Conservation (phyloP, 2,113 vertebrate species). For the Hepsetus odoe region DNA sequence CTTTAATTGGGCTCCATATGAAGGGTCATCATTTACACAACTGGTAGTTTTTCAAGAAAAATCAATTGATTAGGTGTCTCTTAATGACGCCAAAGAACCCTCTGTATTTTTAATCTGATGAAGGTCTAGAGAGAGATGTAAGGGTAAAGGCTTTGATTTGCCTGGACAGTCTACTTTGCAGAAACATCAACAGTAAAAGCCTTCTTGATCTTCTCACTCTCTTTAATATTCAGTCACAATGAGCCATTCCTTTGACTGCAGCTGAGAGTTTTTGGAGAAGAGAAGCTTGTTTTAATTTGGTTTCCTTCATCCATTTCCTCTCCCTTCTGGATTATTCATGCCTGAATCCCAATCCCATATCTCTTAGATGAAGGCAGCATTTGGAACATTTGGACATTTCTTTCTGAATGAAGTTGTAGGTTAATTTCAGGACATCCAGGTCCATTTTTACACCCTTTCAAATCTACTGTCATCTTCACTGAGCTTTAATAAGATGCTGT, state of each 20-base stretch:
- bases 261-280: not conserved
- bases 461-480: conserved; percentile 3
- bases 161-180: too few relatives aligned
- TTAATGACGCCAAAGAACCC: too few relatives aligned
- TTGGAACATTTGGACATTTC: not conserved
- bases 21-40: too few relatives aligned
- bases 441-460: not conserved
- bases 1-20: too few relatives aligned
- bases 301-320: not conserved
- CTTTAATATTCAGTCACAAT: too few relatives aligned
- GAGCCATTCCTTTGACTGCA: not conserved
- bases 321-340: not conserved
- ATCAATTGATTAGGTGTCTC: too few relatives aligned
- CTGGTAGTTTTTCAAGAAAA: too few relatives aligned
- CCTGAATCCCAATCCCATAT: not conserved
- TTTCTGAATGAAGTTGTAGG: not conserved
- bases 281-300: not conserved
- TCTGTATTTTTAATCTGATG: too few relatives aligned
- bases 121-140: too few relatives aligned
- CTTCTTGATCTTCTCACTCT: not conserved
- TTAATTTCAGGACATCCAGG: not conserved
- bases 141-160: too few relatives aligned
- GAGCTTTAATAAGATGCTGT: not conserved
- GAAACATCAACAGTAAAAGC: too few relatives aligned
- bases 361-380: not conserved